These are phyloP conservation scores for Caenorhabditis japonica DNA, from an alignment of 2,888 invertebrate species.

Conservation along the genomic window DNA sequence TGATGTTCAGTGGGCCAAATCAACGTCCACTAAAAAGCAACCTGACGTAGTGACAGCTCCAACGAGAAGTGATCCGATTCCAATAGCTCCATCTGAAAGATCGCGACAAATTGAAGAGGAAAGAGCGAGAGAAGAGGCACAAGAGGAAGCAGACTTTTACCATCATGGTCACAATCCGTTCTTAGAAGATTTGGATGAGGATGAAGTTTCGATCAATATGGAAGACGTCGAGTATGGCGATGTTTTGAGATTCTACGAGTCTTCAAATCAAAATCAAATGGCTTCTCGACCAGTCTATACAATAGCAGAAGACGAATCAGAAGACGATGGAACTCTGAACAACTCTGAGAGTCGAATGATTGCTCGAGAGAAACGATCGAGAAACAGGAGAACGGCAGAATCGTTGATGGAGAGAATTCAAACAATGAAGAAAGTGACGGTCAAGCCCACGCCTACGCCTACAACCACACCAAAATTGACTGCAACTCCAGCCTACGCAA, in stretches of 20 bases:
- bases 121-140: conserved; percentile 19
- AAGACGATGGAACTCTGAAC: conserved; percentile 64
- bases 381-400: conserved; percentile 46
- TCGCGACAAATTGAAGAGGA: conserved; percentile 37
- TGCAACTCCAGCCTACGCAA: conserved; percentile 36
- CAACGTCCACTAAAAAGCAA: conserved; percentile 3
- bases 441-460: conserved; percentile 3
- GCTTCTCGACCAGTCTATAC: conserved; percentile 77
- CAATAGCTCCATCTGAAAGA: conserved; percentile 38
- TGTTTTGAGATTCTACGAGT: conserved; percentile 52
- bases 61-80: conserved; percentile 42
- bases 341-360: conserved; percentile 64
- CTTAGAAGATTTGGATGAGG: conserved; percentile 70
- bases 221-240: conserved; percentile 64
- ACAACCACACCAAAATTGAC: conserved; percentile 10
- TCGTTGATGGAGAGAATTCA: conserved; percentile 44
- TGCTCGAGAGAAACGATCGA: conserved; percentile 58
- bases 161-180: conserved; percentile 68
- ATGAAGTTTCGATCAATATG: conserved; percentile 67
- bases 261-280: conserved; percentile 55
- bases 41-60: conserved; percentile 8
- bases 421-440: conserved; percentile 28
- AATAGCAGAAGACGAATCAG: conserved; percentile 76
- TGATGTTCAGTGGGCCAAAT: conserved; percentile 75
- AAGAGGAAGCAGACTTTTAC: conserved; percentile 33